These are phyloP conservation scores for Centropristis striata DNA, from an alignment of 2,113 vertebrate genomes.

Conservation along the genomic window DNA sequence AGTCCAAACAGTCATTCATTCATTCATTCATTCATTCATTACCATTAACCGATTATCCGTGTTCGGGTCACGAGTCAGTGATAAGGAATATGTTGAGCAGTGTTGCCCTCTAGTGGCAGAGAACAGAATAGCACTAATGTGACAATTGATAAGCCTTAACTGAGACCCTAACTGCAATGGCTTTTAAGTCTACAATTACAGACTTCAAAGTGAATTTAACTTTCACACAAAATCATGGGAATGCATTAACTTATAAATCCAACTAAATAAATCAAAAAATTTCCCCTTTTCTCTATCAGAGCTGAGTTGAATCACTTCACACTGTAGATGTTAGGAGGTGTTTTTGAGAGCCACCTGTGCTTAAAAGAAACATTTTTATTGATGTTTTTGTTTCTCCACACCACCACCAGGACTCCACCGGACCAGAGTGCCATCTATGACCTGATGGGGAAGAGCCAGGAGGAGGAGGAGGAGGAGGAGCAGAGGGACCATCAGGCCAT, in stretches of 20 bases:
- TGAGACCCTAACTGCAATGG: not conserved
- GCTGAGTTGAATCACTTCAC: constrained; percentile 37
- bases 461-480: constrained; percentile 52
- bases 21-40: too few relatives aligned
- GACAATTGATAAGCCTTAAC: not conserved
- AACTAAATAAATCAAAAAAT: not conserved
- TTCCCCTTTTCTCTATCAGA: constrained; percentile 35
- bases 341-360: too few relatives aligned
- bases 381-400: constrained; percentile 16
- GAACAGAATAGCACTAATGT: not conserved
- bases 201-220: not conserved
- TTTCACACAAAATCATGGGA: not conserved
- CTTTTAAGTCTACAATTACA: not conserved
- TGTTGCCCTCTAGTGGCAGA: constrained; percentile 64
- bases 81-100: constrained; percentile 1
- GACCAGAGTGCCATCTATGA: constrained; percentile 59
- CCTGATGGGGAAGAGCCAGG: constrained; percentile 52
- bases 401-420: constrained; percentile 67
- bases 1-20: accelerated
- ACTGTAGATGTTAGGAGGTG: too few relatives aligned
- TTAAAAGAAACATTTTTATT: not conserved
- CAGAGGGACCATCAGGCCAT: constrained; percentile 31
- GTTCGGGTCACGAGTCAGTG: not conserved
- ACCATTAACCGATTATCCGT: too few relatives aligned
- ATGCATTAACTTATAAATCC: not conserved